Conservation (phyloP, 2,888 invertebrate genomes). For the Blastobasis lacticolella region DNA sequence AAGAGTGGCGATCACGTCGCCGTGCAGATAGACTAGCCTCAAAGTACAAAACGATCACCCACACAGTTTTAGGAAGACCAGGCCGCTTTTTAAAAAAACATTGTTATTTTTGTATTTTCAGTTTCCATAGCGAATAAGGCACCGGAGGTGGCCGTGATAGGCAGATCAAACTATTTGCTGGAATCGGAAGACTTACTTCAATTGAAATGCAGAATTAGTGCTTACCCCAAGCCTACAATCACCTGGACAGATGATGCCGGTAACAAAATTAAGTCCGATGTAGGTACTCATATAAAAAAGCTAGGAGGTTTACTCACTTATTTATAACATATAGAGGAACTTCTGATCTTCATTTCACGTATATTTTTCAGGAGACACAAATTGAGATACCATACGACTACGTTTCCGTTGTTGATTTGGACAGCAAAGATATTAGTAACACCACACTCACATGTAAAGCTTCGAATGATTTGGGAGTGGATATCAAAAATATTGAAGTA, state of each 20-base stretch:
- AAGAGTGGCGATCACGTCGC: too few species aligned
- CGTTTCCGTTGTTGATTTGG: slow-evolving; percentile 28
- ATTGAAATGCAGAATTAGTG: slow-evolving; percentile 36
- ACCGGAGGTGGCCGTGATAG: slow-evolving; percentile 26
- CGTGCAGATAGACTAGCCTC: too few species aligned
- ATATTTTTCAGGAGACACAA: slow-evolving; percentile 21
- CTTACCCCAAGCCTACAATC: slow-evolving; percentile 36
- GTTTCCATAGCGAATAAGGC: slow-evolving; percentile 14
- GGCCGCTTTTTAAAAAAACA: too few species aligned
- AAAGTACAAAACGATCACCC: too few species aligned
- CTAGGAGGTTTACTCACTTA: too few species aligned
- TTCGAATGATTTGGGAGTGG: slow-evolving; percentile 22
- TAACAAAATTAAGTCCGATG: slow-evolving; percentile 15
- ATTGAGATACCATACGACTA: slow-evolving; percentile 35
- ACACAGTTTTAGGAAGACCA: too few species aligned
- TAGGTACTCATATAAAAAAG: slow-evolving; percentile 14
- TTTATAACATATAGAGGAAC: too few species aligned
- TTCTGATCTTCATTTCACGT: background rate
- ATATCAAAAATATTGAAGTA: slow-evolving; percentile 16
- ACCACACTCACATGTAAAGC: slow-evolving; percentile 35
- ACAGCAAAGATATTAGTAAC: slow-evolving; percentile 21
- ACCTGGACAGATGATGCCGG: slow-evolving; percentile 30
- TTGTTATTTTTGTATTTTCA: slow-evolving; percentile 11
- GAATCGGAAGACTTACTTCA: slow-evolving; percentile 23
- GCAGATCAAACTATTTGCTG: slow-evolving; percentile 14